These are phyloP conservation scores for Palaemon carinicauda DNA, from an alignment of 1,140 invertebrate species.

Conservation along the genomic window DNA sequence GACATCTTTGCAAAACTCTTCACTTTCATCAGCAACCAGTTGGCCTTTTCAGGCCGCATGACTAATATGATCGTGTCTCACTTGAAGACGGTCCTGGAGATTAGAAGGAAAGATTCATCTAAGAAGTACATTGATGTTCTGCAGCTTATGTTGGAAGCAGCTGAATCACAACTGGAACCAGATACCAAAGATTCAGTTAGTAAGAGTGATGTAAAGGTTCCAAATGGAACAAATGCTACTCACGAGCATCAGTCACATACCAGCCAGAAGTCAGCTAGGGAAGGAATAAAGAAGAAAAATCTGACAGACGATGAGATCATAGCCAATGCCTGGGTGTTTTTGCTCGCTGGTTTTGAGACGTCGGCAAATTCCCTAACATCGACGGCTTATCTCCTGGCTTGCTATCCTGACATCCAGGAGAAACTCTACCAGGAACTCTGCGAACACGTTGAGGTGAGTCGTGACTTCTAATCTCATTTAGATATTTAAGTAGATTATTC, in stretches of 20 bases:
- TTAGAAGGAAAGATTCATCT: slow-evolving; percentile 54
- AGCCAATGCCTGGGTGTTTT: slow-evolving; percentile 65
- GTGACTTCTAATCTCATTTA: neutral
- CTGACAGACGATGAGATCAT: slow-evolving; percentile 66
- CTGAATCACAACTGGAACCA: slow-evolving; percentile 4
- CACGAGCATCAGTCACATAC: neutral
- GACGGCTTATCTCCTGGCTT: slow-evolving; percentile 66
- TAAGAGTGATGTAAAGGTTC: neutral
- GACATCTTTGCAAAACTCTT: slow-evolving; percentile 61
- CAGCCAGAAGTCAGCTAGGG: neutral
- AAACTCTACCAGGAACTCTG: slow-evolving; percentile 66
- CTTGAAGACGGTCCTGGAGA: slow-evolving; percentile 61
- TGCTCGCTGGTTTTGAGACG: slow-evolving; percentile 68
- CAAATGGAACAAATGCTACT: neutral
- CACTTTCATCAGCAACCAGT: slow-evolving; percentile 61
- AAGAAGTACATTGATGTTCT: slow-evolving; percentile 51
- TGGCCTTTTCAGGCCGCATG: slow-evolving; percentile 63
- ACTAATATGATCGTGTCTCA: slow-evolving; percentile 62
- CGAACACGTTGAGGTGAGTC: slow-evolving; percentile 25
- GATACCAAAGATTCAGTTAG: neutral
- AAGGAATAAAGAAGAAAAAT: slow-evolving; percentile 12
- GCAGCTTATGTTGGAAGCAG: slow-evolving; percentile 57
- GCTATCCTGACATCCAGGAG: slow-evolving; percentile 67
- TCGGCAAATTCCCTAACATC: slow-evolving; percentile 67
- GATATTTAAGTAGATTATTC: neutral